A percentile compares a stretch with the other conserved stretches of the same genome.
Conservation (phyloP, 2,797 vertebrate species). For the Glossophaga mutica region DNA sequence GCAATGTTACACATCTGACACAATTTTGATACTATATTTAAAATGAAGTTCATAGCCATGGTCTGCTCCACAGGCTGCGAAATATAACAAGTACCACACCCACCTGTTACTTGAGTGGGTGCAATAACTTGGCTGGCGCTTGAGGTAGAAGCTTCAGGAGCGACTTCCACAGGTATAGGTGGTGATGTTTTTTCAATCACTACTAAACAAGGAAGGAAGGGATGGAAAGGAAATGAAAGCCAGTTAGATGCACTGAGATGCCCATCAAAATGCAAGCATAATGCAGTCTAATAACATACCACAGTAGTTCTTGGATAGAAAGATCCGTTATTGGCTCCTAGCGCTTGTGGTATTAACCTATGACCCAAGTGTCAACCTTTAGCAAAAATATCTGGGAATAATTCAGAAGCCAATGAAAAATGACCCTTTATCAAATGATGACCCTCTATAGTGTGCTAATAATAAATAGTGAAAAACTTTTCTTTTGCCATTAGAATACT, state of each 20-base stretch:
- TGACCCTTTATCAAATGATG: background rate
- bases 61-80: background rate
- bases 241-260: background rate
- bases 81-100: background rate
- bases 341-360: background rate
- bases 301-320: background rate
- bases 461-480: background rate
- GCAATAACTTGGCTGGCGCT: constrained; percentile 95
- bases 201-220: constrained; percentile 79
- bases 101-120: constrained; percentile 94
- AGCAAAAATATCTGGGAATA: background rate
- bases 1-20: background rate
- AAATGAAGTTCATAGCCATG: background rate
- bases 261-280: background rate
- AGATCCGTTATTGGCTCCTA: background rate
- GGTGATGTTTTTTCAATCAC: constrained; percentile 94
- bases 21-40: background rate
- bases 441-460: background rate
- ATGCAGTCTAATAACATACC: background rate
- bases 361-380: background rate
- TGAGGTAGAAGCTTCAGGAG: constrained; percentile 88
- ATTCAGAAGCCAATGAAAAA: constrained; percentile 20
- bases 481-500: background rate
- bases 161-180: constrained; percentile 90
- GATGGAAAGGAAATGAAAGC: constrained; percentile 64